A percentile compares a stretch with the other conserved stretches of the same genome.
Conservation (phyloP, 2,888 invertebrate species). For the Amphiduros pacificus region DNA sequence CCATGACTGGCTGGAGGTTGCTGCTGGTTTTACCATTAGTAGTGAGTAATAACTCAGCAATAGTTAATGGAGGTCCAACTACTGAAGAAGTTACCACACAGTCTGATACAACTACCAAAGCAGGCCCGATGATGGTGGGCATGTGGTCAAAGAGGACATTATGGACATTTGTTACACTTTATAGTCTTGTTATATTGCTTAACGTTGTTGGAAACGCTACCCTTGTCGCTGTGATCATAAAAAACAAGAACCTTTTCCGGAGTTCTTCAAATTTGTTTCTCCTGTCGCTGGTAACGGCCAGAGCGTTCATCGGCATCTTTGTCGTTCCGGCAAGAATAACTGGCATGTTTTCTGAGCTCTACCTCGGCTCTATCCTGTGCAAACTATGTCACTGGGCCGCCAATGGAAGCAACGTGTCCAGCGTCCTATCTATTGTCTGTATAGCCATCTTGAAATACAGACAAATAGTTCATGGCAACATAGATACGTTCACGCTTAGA, state of each 20-base stretch:
- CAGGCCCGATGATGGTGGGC: no score
- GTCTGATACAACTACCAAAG: no score
- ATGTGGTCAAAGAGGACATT: no score
- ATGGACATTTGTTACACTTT: slow-evolving; percentile 1
- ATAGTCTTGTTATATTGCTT: slow-evolving; percentile 2
- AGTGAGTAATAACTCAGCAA: no score
- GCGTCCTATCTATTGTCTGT: slow-evolving; percentile 7
- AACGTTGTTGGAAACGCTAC: slow-evolving; percentile 10
- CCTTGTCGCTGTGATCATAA: slow-evolving; percentile 2
- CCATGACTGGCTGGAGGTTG: no score
- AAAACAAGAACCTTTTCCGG: neutral
- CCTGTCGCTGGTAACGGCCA: slow-evolving; percentile 16
- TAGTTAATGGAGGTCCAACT: no score
- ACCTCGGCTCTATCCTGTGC: slow-evolving; percentile 17
- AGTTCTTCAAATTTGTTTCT: slow-evolving; percentile 16
- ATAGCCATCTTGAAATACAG: slow-evolving; percentile 19
- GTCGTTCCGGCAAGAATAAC: slow-evolving; percentile 21
- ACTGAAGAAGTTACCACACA: no score
- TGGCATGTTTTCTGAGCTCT: slow-evolving; percentile 18
- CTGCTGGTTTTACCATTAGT: no score
- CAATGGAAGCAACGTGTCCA: slow-evolving; percentile 1
- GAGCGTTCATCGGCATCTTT: slow-evolving; percentile 15
- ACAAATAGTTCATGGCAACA: neutral
- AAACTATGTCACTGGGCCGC: slow-evolving; percentile 19
- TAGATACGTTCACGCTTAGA: slow-evolving; percentile 1